phyloP scores from a whole-genome alignment of 2,797 vertebrate species.

The Rhabdophis nuchalis region DNA sequence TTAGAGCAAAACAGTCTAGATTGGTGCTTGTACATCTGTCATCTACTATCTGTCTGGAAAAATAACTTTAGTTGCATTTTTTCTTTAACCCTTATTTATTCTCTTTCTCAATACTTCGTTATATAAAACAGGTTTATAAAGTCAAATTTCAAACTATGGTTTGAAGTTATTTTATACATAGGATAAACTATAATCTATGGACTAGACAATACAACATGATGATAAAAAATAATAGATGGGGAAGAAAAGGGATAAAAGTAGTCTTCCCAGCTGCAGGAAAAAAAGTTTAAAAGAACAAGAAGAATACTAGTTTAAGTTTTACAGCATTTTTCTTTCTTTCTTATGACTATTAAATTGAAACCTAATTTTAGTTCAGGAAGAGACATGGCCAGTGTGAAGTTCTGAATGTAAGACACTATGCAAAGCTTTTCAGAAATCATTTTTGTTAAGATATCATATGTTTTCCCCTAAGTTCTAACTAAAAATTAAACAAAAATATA shows the following conservation, averaged over 20 bases:
- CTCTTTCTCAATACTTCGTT: neutral
- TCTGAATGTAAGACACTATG: neutral
- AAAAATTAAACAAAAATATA: constrained; percentile 12
- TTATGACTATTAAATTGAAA: neutral
- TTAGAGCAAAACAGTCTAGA: neutral
- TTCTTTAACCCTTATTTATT: neutral
- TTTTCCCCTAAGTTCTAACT: neutral
- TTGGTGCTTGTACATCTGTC: too few relatives aligned
- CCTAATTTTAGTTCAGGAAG: neutral
- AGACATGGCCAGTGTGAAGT: neutral
- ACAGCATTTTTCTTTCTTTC: neutral
- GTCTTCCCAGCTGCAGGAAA: neutral
- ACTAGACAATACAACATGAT: neutral
- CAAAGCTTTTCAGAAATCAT: neutral
- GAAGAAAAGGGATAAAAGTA: neutral
- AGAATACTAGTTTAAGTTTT: neutral
- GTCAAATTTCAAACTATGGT: neutral
- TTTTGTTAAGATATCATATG: neutral
- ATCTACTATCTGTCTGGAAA: neutral
- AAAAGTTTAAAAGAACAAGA: neutral
- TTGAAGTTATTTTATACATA: neutral
- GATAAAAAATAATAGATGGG: neutral
- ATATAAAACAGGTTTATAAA: neutral
- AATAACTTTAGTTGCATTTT: neutral
- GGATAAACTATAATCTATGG: neutral